Evolutionary conservation across 2,113 vertebrate genomes (phyloP), one percentile per base, ranked within the genome.

Genomic region (Gymnobelideus leadbeateri): DNA sequence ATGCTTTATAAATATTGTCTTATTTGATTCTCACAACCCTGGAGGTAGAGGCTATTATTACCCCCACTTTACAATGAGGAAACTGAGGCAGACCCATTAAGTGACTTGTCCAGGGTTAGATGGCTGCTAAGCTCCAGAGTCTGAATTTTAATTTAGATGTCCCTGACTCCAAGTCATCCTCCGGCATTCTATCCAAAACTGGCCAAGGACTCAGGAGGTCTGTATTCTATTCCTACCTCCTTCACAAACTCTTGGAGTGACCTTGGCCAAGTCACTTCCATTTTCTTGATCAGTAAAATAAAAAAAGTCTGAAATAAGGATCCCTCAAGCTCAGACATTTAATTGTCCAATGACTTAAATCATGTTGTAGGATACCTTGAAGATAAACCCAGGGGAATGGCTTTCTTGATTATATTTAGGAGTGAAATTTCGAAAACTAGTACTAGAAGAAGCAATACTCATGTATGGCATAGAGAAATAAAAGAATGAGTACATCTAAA

Each of bases 371-470:
- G 92, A 90, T 95, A 92, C 94, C 93, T 90, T 96, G 68, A 95
- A 96, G 91, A 96, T 94, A 97, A 96, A 94, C 91, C 93, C 92
- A n/a, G 37, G 68, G 54, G 54, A 77, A 95, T 91, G 47, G 8
- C 94, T 91, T 94, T 95, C 47, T 97, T 96, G 95, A 90, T 96
- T 77, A 89, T 84, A 43, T 91, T 55, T 95, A 61, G 77, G 28
- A 89, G 57, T 96, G 89, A 84, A n/a, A 84, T 84, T 94, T 96
- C 95, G 92, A 96, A 94, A 91, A 92, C 68, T 93, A 46, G 55
- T 96, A 95, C 91, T 95, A 92, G 97, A 98, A 97, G 95, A 96
- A 96, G 93, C 94, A 94, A 96, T 98, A 95, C 96, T 91, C 94
- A 92, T 91, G 89, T 97, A 93, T 95, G 96, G 94, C 97, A 96